Base-by-base conservation (phyloP, 1,140 invertebrate species). In the Danaus melanippus region DNA sequence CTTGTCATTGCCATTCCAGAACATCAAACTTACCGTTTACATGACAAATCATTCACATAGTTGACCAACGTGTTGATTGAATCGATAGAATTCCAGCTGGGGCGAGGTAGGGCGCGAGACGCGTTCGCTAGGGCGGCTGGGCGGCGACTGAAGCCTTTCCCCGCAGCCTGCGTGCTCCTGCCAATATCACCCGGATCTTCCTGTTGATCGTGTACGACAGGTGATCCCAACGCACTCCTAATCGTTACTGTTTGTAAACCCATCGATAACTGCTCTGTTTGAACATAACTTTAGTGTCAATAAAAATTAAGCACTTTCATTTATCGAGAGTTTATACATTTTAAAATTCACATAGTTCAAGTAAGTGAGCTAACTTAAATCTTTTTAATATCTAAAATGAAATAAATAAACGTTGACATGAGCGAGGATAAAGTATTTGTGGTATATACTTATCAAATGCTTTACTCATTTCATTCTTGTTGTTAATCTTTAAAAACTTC, bases 131-230 rank as follows among this genome's bases (percentile, higher is more conserved):
- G 75, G 82, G 82, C 82, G 81, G 79, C 64, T 83, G 79, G 82
- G 79, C 79, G 82, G 77, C 70, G 74, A 85, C 82, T 85, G 79
- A 32, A 32, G 21, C 21, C 55, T 72, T 71, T 70, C 76, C 76
- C 74, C 75, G 62, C 69, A 71, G 60, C 50, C 74, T 77, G 69
- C 71, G 71, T 71, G 57, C 74, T 71, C 68, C 69, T 72, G 63
- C 58, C 66, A 73, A 76, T 79, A 78, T 79, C 74, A 74, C 79
- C 79, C 81, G 75, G 79, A 75, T 69, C 69, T 83, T 83, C 79
- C 82, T 83, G 79, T 85, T 81, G 81, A 82, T 79, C 72, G 68
- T 79, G 71, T 74, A 74, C 67, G 81, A 84, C 81, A 84, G 81
- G 81, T 84, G 81, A 80, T 78, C 69, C 60, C 43, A 58, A 64